Evolutionary conservation across 2,113 vertebrate genomes (phyloP), one percentile per base, ranked within the genome.

Genomic region (Syrmaticus mikado): DNA sequence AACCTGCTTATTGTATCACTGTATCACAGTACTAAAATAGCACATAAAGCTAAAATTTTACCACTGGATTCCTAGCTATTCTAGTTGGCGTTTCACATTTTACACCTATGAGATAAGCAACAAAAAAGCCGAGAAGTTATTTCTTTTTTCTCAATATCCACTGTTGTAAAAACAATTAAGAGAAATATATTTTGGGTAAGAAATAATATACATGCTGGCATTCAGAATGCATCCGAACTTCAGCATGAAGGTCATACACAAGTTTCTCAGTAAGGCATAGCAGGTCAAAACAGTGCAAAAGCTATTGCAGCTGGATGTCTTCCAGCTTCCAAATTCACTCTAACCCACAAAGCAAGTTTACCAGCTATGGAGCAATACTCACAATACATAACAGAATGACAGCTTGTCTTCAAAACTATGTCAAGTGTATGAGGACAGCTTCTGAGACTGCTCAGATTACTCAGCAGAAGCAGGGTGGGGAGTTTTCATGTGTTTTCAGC

Each of bases 11-110:
- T 64, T 82, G 60, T 91, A 90, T 91, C 61, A 57, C 32, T 41
- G 25, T 83, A 96, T 76, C 80, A 86, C 94, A 84, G 68, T 88
- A 94, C 90, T 95, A 95, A 85, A 77, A 80, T 64, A 72, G 83
- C 57, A 92, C 7, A 14, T 52, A 90, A 85, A 93, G 58, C 68
- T 94, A 73, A 82, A 81, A 75, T 83, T 71, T 74, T 86, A 71
- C 38, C 3, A 3, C 82, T 64, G 4, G 80, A 81, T 88, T 92
- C 46, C 48, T 73, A 61, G 36, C 57, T 50, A 45, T 62, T 53
- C 68, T 77, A 77, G 73, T 55, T 88, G 50, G 52, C 65, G 61
- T 82, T 78, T 73, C 74, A 43, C 36, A 67, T 45, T 85, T 88
- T 61, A 60, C n/a, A 53, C 48, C 45, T 9, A 81, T 4, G 3